These are phyloP conservation scores for Gryllus longicercus DNA, from an alignment of 2,888 invertebrate genomes.

Conservation along the genomic window DNA sequence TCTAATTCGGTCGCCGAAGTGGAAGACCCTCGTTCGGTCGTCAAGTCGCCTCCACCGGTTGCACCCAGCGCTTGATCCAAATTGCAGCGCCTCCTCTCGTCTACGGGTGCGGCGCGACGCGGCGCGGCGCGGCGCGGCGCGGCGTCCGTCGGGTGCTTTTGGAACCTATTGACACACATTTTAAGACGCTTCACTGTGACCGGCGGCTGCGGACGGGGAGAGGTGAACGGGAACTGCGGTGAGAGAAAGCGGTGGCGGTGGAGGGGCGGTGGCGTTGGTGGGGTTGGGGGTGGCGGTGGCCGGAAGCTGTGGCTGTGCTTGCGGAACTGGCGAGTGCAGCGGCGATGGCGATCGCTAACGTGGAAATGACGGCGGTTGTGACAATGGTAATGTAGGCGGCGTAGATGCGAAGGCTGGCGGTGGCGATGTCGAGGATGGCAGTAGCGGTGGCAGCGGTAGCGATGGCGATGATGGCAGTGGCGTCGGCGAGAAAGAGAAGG, in stretches of 20 bases:
- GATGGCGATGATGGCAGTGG: neutral
- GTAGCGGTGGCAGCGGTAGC: neutral
- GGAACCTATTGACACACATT: constrained; percentile 8
- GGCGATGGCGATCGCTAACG: neutral
- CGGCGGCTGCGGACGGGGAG: neutral
- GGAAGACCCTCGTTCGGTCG: too few relatives aligned
- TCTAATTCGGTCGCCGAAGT: too few relatives aligned
- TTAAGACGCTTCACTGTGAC: neutral
- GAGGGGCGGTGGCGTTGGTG: neutral
- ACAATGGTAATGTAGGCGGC: neutral
- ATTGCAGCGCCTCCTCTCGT: too few relatives aligned
- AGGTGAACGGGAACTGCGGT: neutral
- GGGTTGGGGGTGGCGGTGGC: neutral
- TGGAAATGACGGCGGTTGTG: neutral
- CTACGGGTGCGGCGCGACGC: too few relatives aligned
- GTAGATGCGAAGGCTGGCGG: too few relatives aligned
- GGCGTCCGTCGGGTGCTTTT: neutral
- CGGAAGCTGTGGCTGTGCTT: too few relatives aligned
- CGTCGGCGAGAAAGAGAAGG: neutral
- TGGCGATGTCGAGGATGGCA: neutral
- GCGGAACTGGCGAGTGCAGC: neutral
- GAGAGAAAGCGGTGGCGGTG: neutral
- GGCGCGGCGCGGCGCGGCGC: neutral
- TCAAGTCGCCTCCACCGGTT: too few relatives aligned
- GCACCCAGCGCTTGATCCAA: too few relatives aligned